Base-by-base conservation (phyloP, 2,113 vertebrate genomes). In the Erinaceus europaeus region DNA sequence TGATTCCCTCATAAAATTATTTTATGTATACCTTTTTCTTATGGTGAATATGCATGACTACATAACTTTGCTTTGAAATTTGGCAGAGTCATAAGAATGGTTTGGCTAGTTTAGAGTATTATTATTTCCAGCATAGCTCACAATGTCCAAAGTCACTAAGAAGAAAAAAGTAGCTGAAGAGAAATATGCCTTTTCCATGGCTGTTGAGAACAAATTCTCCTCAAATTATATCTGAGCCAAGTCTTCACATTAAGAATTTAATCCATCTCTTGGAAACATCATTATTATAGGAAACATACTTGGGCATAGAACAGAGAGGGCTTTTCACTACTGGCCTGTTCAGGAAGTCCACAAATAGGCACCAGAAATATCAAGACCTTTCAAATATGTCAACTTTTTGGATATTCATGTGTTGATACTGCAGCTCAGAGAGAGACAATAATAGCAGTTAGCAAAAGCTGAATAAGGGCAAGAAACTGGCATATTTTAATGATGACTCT, bases 101-200 rank as follows among this genome's bases (percentile, higher is more conserved):
- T 71, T 57, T 95, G 86, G 84, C 91, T 71, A 75, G 65, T 34
- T 69, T 65, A 79, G 61, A 75, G 75, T 71, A 72, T 75, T 79
- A 88, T 84, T 89, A 91, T 89, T 90, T 90, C 90, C 67, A 73
- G 59, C 40, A 59, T 23, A 89, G 50, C 69, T 53, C 44, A 81
- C 44, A 55, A 87, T 91, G 40, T 81, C 74, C 52, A 84, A 84
- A 81, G 65, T 81, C 74, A 87, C 80, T 80, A 48, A 86, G 92
- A 90, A 89, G 46, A 80, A 57, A 90, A 85, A 82, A 48, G 36
- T 6, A 50, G 71, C 65, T 82, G 76, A 74, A 72, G 38, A 90
- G 40, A 86, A 82, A 73, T 78, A 20, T 83, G 32, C 72, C 74
- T 91, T 91, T 82, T 69, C 36, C 69, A 81, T 76, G 46, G 77